Percentiles rank a stretch among this genome's conserved stretches.
phyloP scores from a whole-genome alignment of 2,113 vertebrate species.

The Oreochromis aureus region DNA sequence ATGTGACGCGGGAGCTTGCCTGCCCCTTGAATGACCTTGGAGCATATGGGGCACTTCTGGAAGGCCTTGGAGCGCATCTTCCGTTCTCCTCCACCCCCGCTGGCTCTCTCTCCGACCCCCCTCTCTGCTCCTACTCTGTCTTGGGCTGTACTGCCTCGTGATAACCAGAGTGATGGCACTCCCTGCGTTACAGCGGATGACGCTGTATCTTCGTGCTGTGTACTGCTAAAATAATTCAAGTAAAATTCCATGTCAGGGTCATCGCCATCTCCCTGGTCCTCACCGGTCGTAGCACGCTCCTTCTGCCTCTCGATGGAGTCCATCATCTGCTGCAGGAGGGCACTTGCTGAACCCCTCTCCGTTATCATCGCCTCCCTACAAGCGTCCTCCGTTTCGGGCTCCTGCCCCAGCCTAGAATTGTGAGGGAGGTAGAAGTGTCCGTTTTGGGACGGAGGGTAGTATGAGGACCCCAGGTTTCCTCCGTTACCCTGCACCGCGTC shows the following conservation, averaged over 20 bases:
- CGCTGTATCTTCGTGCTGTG: constrained; percentile 75
- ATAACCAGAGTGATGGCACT: constrained; percentile 83
- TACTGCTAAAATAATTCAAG: constrained; percentile 95
- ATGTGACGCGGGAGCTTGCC: constrained; percentile 97
- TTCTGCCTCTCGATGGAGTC: constrained; percentile 83
- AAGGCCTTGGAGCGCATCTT: constrained; percentile 99
- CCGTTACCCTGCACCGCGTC: constrained; percentile 52
- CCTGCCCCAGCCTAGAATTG: constrained; percentile 71
- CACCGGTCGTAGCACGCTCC: constrained; percentile 57
- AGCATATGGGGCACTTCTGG: constrained; percentile 98
- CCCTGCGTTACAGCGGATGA: constrained; percentile 72
- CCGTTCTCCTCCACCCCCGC: constrained; percentile 73
- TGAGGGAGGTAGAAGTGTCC: constrained; percentile 79
- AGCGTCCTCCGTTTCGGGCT: constrained; percentile 57
- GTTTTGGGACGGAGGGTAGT: constrained; percentile 82
- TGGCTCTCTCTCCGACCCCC: constrained; percentile 13
- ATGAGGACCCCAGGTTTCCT: constrained; percentile 53
- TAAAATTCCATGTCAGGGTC: constrained; percentile 97
- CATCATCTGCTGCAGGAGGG: constrained; percentile 95
- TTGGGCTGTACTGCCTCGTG: constrained; percentile 66
- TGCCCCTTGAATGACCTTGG: constrained; percentile 91
- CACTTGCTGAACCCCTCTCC: constrained; percentile 82
- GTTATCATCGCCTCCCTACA: constrained; percentile 62
- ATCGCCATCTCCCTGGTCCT: constrained; percentile 83
- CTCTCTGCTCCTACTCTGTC: constrained; percentile 28